A percentile compares a stretch with the other conserved stretches of the same genome.
Evolutionary conservation across 2,888 invertebrate species (phyloP).

Genomic region (Rhamphomyia laevipes): DNA sequence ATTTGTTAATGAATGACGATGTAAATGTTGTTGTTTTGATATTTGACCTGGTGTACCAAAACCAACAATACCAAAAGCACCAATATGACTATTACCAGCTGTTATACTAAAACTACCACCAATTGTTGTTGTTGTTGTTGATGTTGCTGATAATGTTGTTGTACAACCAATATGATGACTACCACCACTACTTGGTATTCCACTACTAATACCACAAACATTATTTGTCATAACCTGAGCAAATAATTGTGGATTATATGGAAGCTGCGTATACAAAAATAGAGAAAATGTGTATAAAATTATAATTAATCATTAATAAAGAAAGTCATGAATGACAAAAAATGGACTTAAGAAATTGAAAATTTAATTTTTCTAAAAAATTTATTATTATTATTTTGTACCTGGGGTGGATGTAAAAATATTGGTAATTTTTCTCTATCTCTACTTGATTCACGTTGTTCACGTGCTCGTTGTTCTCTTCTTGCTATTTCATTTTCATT

Average conservation of each 20-base stretch:
- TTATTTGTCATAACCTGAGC: neutral
- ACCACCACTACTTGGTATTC: constrained; percentile 12
- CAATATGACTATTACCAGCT: constrained; percentile 9
- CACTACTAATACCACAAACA: neutral
- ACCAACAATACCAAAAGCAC: constrained; percentile 10
- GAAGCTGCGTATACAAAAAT: constrained; percentile 19
- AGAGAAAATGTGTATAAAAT: neutral
- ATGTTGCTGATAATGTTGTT: constrained; percentile 4
- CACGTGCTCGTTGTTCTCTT: constrained; percentile 28
- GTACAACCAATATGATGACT: neutral
- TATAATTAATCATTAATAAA: neutral
- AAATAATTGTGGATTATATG: constrained; percentile 19
- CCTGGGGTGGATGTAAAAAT: constrained; percentile 27
- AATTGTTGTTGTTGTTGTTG: neutral
- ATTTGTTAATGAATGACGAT: constrained; percentile 33
- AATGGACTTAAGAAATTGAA: too few species aligned
- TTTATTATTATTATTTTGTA: constrained; percentile 12
- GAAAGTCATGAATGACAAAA: neutral
- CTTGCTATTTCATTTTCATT: constrained; percentile 27
- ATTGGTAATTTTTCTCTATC: constrained; percentile 27
- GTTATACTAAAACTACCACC: neutral
- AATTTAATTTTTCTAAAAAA: neutral
- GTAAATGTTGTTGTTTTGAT: constrained; percentile 22
- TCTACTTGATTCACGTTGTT: constrained; percentile 25
- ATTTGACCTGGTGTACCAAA: constrained; percentile 17